Evolutionary conservation across 2,797 vertebrate genomes (phyloP).

Genomic region (Zonotrichia albicollis): DNA sequence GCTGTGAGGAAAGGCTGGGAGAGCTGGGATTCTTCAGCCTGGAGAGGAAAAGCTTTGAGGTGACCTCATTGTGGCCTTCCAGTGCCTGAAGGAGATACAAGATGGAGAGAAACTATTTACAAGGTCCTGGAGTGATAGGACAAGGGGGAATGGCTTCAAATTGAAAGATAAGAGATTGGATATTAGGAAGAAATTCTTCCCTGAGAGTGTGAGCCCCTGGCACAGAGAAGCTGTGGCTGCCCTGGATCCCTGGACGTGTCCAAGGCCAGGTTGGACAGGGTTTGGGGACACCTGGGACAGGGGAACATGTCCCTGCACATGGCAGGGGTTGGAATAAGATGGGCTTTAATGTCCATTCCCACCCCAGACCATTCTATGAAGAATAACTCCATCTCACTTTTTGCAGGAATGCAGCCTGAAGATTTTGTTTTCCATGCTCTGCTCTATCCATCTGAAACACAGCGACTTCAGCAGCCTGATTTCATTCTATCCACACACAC

Average conservation of each 20-base stretch:
- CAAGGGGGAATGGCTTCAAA: not conserved
- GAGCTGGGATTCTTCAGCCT: not conserved
- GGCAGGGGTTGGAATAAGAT: not conserved
- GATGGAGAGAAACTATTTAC: not conserved
- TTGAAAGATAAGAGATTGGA: not conserved
- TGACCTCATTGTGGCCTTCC: not conserved
- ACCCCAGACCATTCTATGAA: not conserved
- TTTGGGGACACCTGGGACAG: fast-evolving
- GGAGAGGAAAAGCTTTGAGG: not conserved
- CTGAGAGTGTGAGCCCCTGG: no score
- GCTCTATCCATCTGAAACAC: not conserved
- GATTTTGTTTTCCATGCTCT: not conserved
- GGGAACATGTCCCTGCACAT: not conserved
- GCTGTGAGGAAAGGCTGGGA: not conserved
- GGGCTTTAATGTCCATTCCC: not conserved
- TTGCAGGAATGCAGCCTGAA: not conserved
- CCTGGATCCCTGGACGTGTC: not conserved
- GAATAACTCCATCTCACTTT: not conserved
- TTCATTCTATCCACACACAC: not conserved
- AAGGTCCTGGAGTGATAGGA: not conserved
- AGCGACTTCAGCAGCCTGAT: not conserved
- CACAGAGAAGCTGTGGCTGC: not conserved
- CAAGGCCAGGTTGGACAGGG: fast-evolving
- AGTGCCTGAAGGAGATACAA: not conserved
- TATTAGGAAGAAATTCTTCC: not conserved